Evolutionary conservation across 2,113 vertebrate genomes (phyloP), one percentile per base, ranked within the genome.

Genomic region (Rhabdomys dilectus): DNA sequence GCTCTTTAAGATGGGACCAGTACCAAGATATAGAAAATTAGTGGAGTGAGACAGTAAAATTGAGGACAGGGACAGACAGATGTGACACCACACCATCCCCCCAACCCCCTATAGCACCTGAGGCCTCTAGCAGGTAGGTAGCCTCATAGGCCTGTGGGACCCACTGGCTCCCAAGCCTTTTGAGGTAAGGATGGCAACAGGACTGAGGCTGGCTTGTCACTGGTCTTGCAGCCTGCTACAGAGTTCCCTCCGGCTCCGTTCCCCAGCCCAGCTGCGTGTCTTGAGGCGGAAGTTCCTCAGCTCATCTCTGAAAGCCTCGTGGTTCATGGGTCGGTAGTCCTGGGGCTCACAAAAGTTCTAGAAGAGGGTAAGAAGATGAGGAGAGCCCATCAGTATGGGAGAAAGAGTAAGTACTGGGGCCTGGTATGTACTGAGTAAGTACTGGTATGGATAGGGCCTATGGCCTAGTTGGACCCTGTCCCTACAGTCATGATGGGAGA

Each of bases 261-360:
- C 99, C 0, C 99, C 99, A 0, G 99, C 99, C 99, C 99, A 99
- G 6, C 99, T 99, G 8, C 99, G 99, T 7, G 99, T 99, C 98
- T 99, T 99, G 9, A 99, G 97, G 39, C 99, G 99, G 92, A 99
- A 99, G 64, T 97, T 98, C 85, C 98, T 98, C 94, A 99, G 98
- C 91, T 99, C 99, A 7, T 99, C 99, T 97, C 98, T 99, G 98
- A 99, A 99, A 96, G 99, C 99, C 91, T 99, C 97, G 45, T 99
- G 99, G 98, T 99, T 98, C 99, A 99, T 99, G 34, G 99, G 99
- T 19, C 99, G 98, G 81, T 99, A 99, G 42, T 98, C 96, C 98
- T 99, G 99, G 1, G 99, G 99, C 84, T 99, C 99, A 51, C 99
- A 99, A 95, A 98, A 99, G 0, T 89, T 31, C 99, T 99, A 95